Evolutionary conservation across 2,113 vertebrate genomes (phyloP).

Genomic region (Stegostoma tigrinum): DNA sequence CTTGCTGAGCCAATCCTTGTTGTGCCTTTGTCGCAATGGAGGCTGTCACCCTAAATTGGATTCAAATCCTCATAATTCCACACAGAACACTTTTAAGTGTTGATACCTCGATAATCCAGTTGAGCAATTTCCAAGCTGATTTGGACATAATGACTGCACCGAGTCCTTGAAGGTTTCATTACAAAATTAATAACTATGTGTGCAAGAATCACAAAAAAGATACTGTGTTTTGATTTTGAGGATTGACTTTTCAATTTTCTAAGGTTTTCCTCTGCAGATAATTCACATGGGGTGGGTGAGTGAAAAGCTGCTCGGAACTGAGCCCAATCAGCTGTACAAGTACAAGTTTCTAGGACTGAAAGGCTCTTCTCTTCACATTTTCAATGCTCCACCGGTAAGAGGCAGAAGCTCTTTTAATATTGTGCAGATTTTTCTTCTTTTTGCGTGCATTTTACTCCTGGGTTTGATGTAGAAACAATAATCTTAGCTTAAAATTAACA

Average conservation of each 20-base stretch:
- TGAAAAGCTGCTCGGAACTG: conserved; percentile 63
- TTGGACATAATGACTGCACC: not conserved
- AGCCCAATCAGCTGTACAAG: conserved; percentile 53
- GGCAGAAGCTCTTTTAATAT: not conserved
- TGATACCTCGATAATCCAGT: not conserved
- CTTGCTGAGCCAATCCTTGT: not conserved
- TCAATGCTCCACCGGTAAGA: conserved; percentile 79
- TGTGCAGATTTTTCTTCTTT: not conserved
- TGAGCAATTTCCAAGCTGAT: not conserved
- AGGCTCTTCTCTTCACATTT: conserved; percentile 75
- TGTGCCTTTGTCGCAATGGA: not conserved
- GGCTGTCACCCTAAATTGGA: not conserved
- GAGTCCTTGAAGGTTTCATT: conserved; percentile 29
- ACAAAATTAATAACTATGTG: conserved; percentile 30
- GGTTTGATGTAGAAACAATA: not conserved
- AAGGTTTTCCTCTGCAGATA: conserved; percentile 63
- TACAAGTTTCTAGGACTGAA: conserved; percentile 83
- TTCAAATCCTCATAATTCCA: conserved; percentile 15
- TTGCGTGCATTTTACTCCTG: not conserved
- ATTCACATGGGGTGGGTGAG: conserved; percentile 87
- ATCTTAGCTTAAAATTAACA: not conserved
- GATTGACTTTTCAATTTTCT: conserved; percentile 45
- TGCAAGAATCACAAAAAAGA: conserved; percentile 26
- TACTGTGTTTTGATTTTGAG: conserved; percentile 21
- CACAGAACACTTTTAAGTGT: not conserved